A percentile compares a stretch with the other conserved stretches of the same genome.
Evolutionary conservation across 2,797 vertebrate species (phyloP).

Genomic region (Gobio occitaniae): DNA sequence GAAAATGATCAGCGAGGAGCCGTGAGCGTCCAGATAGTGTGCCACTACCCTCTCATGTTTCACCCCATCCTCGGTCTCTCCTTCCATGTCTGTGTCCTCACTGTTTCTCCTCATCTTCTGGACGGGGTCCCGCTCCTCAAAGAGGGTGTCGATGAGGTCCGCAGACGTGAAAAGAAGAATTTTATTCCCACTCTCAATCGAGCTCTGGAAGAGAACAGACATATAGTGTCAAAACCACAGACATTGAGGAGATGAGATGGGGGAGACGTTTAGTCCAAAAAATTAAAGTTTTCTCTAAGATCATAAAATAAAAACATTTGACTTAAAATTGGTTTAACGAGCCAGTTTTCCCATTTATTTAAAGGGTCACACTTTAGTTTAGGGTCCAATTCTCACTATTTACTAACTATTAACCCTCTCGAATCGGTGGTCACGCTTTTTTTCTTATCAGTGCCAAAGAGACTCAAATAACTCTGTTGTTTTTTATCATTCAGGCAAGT

Average conservation of each 20-base stretch:
- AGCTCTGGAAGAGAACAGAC: constrained; percentile 20
- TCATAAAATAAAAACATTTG: too few species aligned
- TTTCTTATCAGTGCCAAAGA: too few species aligned
- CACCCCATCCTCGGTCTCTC: constrained; percentile 17
- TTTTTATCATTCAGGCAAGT: too few species aligned
- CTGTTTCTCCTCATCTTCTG: background rate
- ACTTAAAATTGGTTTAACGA: background rate
- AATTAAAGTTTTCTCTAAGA: too few species aligned
- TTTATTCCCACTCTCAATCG: background rate
- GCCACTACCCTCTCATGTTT: background rate
- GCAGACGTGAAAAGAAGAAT: background rate
- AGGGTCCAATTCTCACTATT: too few species aligned
- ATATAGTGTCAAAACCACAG: background rate
- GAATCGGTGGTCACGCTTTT: too few species aligned
- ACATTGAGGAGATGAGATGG: too few species aligned
- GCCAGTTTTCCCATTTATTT: too few species aligned
- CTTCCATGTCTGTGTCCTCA: background rate
- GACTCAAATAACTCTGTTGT: too few species aligned
- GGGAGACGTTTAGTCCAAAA: background rate
- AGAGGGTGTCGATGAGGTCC: background rate
- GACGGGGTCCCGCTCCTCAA: background rate
- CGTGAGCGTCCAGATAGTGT: background rate
- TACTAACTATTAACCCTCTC: too few species aligned
- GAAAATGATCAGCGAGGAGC: background rate
- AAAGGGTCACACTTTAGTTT: background rate